A percentile compares a stretch with the other conserved stretches of the same genome.
Conservation (phyloP, 37 sponge, comb jelly and placozoan genomes). For the Petrosia ficiformis region DNA sequence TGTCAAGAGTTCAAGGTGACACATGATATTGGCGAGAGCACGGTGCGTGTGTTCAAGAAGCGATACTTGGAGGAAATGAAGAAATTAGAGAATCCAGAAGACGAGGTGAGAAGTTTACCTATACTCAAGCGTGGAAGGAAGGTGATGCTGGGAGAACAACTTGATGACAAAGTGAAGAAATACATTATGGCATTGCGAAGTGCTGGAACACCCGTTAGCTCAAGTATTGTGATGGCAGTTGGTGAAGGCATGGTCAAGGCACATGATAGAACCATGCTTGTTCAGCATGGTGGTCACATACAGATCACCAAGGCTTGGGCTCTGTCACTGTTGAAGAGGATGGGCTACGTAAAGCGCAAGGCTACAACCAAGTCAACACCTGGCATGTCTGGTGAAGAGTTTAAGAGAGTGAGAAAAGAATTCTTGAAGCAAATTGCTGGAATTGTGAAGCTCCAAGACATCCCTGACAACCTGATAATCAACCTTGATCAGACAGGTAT, state of each 20-base stretch:
- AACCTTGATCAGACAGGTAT: constrained; percentile 7
- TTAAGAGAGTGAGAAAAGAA: neutral
- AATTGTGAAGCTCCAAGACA: neutral
- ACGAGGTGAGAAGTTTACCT: constrained; percentile 19
- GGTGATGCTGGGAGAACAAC: constrained; percentile 11
- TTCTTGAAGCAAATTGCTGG: constrained; percentile 2
- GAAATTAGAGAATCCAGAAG: neutral
- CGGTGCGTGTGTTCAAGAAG: constrained; percentile 9
- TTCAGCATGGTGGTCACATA: constrained; percentile 5
- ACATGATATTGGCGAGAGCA: constrained; percentile 17
- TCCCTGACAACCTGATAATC: neutral
- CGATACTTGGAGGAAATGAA: constrained; percentile 13
- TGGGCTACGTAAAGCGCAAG: constrained; percentile 10
- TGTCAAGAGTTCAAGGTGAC: constrained; percentile 16
- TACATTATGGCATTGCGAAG: constrained; percentile 2
- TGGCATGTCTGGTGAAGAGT: constrained; percentile 10
- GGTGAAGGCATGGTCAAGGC: constrained; percentile 13
- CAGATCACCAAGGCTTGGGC: constrained; percentile 6
- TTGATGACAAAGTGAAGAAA: constrained; percentile 14
- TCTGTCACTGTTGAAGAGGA: constrained; percentile 8
- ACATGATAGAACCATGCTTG: constrained; percentile 14
- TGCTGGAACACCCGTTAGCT: constrained; percentile 8
- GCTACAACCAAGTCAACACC: constrained; percentile 1
- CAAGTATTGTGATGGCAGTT: constrained; percentile 11
- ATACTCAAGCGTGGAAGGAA: neutral